Conservation (phyloP, 2,797 vertebrate genomes). For the Antrozous pallidus region DNA sequence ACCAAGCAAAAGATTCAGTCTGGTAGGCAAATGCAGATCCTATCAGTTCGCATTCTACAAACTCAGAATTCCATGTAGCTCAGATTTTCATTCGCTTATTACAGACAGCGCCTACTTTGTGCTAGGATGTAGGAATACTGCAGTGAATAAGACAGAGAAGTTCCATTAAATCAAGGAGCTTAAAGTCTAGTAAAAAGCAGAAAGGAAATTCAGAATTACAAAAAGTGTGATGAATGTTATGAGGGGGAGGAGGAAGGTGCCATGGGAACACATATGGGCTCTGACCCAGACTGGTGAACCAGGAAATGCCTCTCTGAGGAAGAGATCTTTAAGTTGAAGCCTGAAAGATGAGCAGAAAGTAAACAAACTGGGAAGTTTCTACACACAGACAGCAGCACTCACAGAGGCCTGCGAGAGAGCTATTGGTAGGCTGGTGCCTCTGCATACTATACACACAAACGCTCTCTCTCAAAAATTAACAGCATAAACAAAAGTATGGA, state of each 20-base stretch:
- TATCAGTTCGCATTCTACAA: background rate
- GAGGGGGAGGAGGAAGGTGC: background rate
- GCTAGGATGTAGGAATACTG: background rate
- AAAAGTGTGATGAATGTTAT: background rate
- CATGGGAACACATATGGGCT: background rate
- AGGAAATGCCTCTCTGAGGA: background rate
- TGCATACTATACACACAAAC: background rate
- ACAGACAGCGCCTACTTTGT: background rate
- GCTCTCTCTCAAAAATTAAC: background rate
- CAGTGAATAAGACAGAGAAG: background rate
- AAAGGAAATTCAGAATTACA: background rate
- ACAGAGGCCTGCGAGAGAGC: background rate
- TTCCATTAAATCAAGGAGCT: background rate
- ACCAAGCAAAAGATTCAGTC: background rate
- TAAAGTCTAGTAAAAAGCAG: background rate
- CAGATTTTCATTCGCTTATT: background rate
- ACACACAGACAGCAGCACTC: background rate
- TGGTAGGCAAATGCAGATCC: background rate
- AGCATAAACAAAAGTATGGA: background rate
- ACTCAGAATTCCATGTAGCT: conserved; percentile 21
- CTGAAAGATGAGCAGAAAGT: background rate
- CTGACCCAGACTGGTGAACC: background rate
- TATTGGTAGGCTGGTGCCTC: background rate
- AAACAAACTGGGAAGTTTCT: background rate
- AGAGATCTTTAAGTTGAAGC: background rate